Base-by-base conservation (phyloP, 2,113 vertebrate species). In the Motacilla tschutschensis region DNA sequence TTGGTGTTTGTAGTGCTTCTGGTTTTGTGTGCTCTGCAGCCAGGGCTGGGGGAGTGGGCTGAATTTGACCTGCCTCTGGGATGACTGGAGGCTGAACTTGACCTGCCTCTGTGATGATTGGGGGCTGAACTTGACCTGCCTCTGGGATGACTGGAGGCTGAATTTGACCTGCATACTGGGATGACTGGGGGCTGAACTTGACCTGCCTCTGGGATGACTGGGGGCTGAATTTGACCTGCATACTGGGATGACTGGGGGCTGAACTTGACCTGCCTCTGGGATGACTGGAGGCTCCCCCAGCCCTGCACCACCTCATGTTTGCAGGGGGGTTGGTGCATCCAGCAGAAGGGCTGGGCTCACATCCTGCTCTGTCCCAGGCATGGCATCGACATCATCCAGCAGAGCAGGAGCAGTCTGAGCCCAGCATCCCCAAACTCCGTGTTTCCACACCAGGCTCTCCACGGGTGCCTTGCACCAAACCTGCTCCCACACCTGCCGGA, bases 291-390 rank as follows among this genome's bases (percentile, higher is more conserved):
- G 2, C 24, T 77, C 22, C 47, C 36, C 9, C 70, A 73, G 63
- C 16, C 41, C 59, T n/a, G 53, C 2, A 1, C 7, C 0, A 2
- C 26, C 60, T 50, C 22, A 0, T 0, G 8, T 73, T 62, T n/a
- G 8, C 28, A 60, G 12, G 2, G 35, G 12, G 10, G 4, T 6
- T 40, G 38, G 44, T 31, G 36, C 36, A 67, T 3, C 7, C 0
- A 1, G 11, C 38, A 54, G 29, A 31, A 43, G 9, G 31, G 6
- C 18, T 35, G n/a, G 53, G 13, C 12, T 21, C 24, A 3, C 0
- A 12, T 9, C 40, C 53, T 66, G 73, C 28, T 36, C 36, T 64
- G 25, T 60, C 24, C 60, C 38, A 35, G 51, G 22, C 19, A 6
- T 15, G 4, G 7, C 47, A 67, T 36, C 16, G 17, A 9, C 47